phyloP scores from a whole-genome alignment of 2,797 vertebrate species.

The Leptatherina wallacei region DNA sequence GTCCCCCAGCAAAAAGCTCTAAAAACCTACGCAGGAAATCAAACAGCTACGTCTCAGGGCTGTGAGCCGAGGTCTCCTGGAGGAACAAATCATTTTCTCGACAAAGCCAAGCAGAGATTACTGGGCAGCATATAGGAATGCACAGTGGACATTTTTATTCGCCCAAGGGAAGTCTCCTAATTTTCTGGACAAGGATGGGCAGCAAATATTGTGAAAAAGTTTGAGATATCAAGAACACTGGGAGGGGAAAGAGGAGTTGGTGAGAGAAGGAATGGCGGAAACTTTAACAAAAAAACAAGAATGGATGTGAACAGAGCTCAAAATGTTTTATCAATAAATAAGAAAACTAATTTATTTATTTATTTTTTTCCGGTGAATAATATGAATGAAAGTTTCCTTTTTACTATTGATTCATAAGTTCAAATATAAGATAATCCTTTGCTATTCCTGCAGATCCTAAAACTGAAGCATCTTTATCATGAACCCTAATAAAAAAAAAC shows the following conservation, averaged over 20 bases:
- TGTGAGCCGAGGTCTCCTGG: conserved; percentile 78
- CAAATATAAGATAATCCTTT: conserved; percentile 4
- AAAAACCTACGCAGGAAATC: conserved; percentile 81
- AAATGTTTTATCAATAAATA: conserved; percentile 11
- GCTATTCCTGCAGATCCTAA: neutral
- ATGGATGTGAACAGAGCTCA: conserved; percentile 6
- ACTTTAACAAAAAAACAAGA: conserved; percentile 33
- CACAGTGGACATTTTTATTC: conserved; percentile 74
- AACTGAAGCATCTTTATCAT: neutral
- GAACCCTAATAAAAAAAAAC: conserved; percentile 5
- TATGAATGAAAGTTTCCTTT: neutral
- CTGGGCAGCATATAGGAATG: conserved; percentile 78
- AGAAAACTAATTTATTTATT: neutral
- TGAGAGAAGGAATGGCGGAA: conserved; percentile 31
- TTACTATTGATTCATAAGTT: neutral
- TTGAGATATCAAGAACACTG: conserved; percentile 53
- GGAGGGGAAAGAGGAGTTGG: conserved; percentile 35
- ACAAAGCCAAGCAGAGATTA: conserved; percentile 83
- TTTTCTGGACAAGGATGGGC: conserved; percentile 74
- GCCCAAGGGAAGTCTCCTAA: conserved; percentile 77
- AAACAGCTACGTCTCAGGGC: conserved; percentile 81
- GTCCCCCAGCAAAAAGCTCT: conserved; percentile 71
- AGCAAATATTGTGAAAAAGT: conserved; percentile 76
- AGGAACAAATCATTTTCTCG: conserved; percentile 82
- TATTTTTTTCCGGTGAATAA: neutral